These are phyloP conservation scores for Proctacanthus coquilletti DNA, from an alignment of 1,140 invertebrate species.

Conservation along the genomic window DNA sequence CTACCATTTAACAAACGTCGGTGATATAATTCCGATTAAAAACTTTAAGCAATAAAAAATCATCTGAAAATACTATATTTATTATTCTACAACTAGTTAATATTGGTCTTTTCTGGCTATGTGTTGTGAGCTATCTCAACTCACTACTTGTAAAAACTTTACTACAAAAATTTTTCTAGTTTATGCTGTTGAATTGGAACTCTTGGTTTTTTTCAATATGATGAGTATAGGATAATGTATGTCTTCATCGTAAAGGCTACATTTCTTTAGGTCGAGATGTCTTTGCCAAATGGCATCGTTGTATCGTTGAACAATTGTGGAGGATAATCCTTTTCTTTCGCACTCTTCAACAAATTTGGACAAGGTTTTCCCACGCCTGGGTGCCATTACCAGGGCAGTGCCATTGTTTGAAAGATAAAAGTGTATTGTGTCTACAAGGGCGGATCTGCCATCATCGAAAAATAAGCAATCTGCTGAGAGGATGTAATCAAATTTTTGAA, in stretches of 20 bases:
- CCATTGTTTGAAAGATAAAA: constrained; percentile 47
- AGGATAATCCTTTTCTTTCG: constrained; percentile 38
- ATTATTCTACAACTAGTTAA: no score
- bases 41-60: no score
- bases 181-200: no score
- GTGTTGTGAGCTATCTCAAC: no score
- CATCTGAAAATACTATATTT: no score
- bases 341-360: constrained; percentile 49
- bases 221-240: constrained; percentile 51
- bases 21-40: no score
- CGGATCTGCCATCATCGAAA: constrained; percentile 60
- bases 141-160: no score
- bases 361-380: constrained; percentile 53
- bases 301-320: constrained; percentile 40
- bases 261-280: constrained; percentile 39
- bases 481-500: constrained; percentile 45
- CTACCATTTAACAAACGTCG: no score
- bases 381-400: constrained; percentile 58
- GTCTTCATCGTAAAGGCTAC: constrained; percentile 45
- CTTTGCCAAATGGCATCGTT: constrained; percentile 47
- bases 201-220: constrained; percentile 37
- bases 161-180: no score
- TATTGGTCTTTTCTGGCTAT: no score
- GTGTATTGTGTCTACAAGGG: constrained; percentile 54
- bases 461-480: constrained; percentile 70